A percentile compares a stretch with the other conserved stretches of the same genome.
These are phyloP conservation scores for Cheumatopsyche charites DNA, from an alignment of 1,140 invertebrate species.

Conservation along the genomic window DNA sequence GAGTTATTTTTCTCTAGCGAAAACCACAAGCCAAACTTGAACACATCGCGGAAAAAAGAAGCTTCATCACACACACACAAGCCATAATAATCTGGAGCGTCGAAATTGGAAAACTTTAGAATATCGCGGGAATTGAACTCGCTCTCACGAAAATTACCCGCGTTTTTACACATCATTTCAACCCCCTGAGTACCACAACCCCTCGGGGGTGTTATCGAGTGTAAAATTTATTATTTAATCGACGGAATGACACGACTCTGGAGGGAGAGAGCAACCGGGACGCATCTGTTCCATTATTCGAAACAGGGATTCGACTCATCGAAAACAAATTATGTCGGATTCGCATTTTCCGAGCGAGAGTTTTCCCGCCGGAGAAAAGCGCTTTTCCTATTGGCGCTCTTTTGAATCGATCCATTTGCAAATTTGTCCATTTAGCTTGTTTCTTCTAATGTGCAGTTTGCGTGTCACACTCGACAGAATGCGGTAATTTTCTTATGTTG, in stretches of 20 bases:
- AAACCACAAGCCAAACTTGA: too few species aligned
- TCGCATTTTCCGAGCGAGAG: too few species aligned
- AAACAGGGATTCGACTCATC: neutral
- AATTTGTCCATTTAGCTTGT: neutral
- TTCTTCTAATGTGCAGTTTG: conserved; percentile 9
- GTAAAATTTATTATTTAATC: too few species aligned
- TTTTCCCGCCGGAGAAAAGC: too few species aligned
- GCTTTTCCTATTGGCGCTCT: too few species aligned
- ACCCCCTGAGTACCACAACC: too few species aligned
- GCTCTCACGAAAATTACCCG: neutral
- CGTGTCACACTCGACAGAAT: neutral
- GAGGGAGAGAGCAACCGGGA: neutral
- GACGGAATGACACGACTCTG: too few species aligned
- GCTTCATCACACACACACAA: too few species aligned
- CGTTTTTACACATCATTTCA: conserved; percentile 10
- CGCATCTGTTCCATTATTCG: conserved; percentile 16
- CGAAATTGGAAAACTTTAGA: conserved; percentile 24
- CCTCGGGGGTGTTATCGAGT: too few species aligned
- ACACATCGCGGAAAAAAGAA: too few species aligned
- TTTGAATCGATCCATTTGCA: neutral
- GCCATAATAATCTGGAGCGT: neutral
- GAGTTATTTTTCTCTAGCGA: too few species aligned
- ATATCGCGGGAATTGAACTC: conserved; percentile 21
- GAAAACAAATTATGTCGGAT: conserved; percentile 5
- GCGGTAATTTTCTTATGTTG: neutral